Evolutionary conservation across 1,140 invertebrate genomes (phyloP), one percentile per base, ranked within the genome.

Genomic region (Tribolium madens): DNA sequence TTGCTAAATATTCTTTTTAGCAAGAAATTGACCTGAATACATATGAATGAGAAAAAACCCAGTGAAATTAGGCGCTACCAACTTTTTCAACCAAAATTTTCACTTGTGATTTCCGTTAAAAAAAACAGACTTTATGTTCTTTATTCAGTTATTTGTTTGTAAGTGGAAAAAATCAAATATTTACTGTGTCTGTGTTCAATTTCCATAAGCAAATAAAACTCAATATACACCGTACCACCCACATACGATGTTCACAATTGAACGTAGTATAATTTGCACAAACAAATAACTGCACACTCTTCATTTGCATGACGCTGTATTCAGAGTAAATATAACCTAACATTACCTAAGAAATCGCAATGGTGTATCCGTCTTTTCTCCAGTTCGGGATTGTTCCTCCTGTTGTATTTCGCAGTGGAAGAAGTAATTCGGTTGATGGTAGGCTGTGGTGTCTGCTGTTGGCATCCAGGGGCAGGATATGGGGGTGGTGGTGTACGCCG

Each of bases 301-400:
- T 72, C 70, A 72, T 72, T 72, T 72, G 70, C 70, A 72, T 71
- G 69, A 9, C 69, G 47, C 15, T 17, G 18, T 60, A 60, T 64
- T 64, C 57, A 64, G 57, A 64, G 57, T 64, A 64, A 64, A 64
- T 64, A 64, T 13, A 33, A 64, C 57, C 57, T 33, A 64, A 13
- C 57, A 64, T 64, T 64, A 97, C 97, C 95, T 83, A 95, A 92
- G 87, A 96, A 98, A 88, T 97, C 94, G 88, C 97, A 98, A 86
- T 96, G 96, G 86, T 98, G 97, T 79, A 98, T 96, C 83, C 97
- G 87, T 80, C 97, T 89, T 86, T 97, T 98, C 86, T 98, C 97
- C 76, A 98, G 86, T 86, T 98, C 97, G 0, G 97, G 97, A 87
- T 98, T 98, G 86, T 98, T 98, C 81, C 96, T 90, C 78, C 97